phyloP scores from a whole-genome alignment of 2,797 vertebrate species.

The Sus cebifrons region DNA sequence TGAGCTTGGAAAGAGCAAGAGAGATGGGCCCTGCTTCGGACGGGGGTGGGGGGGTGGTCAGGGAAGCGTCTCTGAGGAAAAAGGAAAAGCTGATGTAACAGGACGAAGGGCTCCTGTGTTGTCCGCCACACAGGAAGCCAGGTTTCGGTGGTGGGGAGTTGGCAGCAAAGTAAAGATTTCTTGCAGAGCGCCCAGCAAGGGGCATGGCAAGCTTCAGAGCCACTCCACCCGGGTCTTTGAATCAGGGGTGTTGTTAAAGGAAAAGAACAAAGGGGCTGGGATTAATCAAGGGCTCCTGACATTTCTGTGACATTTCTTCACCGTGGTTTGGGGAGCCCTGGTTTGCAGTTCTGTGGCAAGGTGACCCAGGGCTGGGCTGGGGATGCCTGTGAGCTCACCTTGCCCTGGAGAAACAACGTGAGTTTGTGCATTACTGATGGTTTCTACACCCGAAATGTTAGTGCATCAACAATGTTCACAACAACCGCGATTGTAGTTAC shows the following conservation, averaged over 20 bases:
- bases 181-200: neutral
- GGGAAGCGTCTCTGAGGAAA: neutral
- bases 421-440: neutral
- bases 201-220: neutral
- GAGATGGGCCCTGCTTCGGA: neutral
- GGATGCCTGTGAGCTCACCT: neutral
- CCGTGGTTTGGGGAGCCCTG: neutral
- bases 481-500: too few species aligned
- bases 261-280: neutral
- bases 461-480: too few species aligned
- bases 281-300: neutral
- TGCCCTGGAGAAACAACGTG: neutral
- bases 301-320: neutral
- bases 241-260: neutral
- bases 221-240: neutral
- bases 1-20: neutral
- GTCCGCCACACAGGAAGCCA: neutral
- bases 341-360: neutral
- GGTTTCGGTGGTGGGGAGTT: neutral
- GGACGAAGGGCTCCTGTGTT: neutral
- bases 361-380: neutral
- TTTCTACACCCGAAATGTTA: neutral
- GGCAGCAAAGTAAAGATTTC: neutral
- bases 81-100: neutral
- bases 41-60: neutral